These are phyloP conservation scores for Trilocha varians DNA, from an alignment of 2,888 invertebrate genomes.

Conservation along the genomic window DNA sequence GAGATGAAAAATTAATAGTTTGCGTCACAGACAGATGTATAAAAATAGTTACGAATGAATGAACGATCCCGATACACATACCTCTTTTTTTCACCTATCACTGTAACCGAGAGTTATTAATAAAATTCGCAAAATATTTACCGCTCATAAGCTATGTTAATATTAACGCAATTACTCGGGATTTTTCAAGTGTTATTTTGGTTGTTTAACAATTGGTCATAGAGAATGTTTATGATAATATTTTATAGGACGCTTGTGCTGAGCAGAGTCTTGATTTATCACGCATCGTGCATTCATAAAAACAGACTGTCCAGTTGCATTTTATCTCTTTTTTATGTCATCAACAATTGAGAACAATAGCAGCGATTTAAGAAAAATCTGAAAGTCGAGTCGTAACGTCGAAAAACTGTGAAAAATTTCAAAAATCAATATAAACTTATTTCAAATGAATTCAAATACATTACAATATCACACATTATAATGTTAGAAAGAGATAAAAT, in stretches of 20 bases:
- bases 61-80: not conserved
- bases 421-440: no score
- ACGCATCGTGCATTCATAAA: not conserved
- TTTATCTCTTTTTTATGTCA: no score
- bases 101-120: no score
- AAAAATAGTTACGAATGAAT: constrained; percentile 12
- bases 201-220: not conserved
- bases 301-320: no score
- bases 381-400: no score
- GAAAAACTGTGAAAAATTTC: no score
- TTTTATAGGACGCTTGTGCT: not conserved
- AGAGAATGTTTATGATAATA: not conserved
- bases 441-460: no score
- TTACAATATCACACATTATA: no score
- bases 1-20: not conserved
- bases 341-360: no score
- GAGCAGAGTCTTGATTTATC: not conserved
- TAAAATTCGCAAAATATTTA: not conserved
- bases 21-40: constrained; percentile 6
- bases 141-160: not conserved
- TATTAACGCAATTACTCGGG: not conserved
- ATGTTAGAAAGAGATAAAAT: no score
- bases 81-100: constrained; percentile 3
- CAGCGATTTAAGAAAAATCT: no score
- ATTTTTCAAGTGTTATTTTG: not conserved